Conservation (phyloP, 1,140 invertebrate species). For the Platyura marginata region DNA sequence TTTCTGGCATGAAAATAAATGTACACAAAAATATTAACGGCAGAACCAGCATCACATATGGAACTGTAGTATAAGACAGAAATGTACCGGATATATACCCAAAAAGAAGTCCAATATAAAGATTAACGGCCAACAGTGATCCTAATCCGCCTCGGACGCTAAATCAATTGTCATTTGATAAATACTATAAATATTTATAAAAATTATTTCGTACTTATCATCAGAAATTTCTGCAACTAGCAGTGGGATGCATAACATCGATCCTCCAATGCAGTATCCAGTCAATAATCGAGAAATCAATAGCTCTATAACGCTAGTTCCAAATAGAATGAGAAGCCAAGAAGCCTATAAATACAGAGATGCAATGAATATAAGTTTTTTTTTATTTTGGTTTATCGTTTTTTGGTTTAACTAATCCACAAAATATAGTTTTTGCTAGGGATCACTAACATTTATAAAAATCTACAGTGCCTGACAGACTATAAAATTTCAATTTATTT, state of each 20-base stretch:
- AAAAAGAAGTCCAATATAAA: conserved; percentile 62
- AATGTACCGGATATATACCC: conserved; percentile 51
- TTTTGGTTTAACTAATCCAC: too few species aligned
- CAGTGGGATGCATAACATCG: conserved; percentile 31
- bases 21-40: conserved; percentile 41
- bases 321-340: too few species aligned
- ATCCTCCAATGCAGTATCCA: too few species aligned
- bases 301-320: too few species aligned
- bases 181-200: background rate
- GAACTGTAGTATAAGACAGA: conserved; percentile 41
- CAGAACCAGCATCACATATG: conserved; percentile 42
- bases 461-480: too few species aligned
- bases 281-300: too few species aligned
- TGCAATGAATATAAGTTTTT: too few species aligned
- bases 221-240: conserved; percentile 43
- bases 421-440: too few species aligned
- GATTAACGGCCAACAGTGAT: conserved; percentile 61
- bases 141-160: conserved; percentile 61
- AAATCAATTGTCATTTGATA: conserved; percentile 9
- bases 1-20: conserved; percentile 64
- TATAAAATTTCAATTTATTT: too few species aligned
- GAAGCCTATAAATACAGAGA: too few species aligned
- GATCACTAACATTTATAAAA: too few species aligned
- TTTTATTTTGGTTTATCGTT: too few species aligned
- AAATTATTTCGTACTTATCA: background rate